These are phyloP conservation scores for Mirounga angustirostris DNA, from an alignment of 2,113 vertebrate species.

Conservation along the genomic window DNA sequence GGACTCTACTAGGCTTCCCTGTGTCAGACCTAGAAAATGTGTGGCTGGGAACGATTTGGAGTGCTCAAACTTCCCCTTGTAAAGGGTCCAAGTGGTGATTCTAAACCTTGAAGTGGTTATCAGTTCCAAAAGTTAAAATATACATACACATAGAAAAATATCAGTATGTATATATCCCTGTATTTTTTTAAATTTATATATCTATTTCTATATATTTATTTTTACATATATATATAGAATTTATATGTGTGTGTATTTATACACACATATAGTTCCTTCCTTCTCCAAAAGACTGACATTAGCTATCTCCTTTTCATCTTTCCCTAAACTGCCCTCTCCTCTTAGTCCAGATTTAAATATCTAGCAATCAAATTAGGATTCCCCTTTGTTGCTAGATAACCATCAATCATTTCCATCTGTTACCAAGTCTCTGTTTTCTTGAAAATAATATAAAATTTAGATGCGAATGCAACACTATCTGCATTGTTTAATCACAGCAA, in stretches of 20 bases:
- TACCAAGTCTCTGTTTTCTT: constrained; percentile 69
- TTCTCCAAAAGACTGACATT: not conserved
- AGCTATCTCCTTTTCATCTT: constrained; percentile 64
- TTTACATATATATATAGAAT: not conserved
- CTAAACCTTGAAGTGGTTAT: constrained; percentile 15
- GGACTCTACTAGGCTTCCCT: not conserved
- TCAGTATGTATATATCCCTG: not conserved
- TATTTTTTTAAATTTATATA: not conserved
- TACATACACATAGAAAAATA: not conserved
- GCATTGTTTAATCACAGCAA: constrained; percentile 82
- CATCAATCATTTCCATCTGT: constrained; percentile 70
- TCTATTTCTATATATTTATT: not conserved
- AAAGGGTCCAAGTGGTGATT: not conserved
- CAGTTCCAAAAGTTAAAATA: constrained; percentile 61
- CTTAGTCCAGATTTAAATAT: constrained; percentile 67
- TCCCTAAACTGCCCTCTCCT: constrained; percentile 57
- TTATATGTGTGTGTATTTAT: not conserved
- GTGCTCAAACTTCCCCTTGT: not conserved
- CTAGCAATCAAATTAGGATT: constrained; percentile 72
- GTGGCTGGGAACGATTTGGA: not conserved
- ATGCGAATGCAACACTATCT: constrained; percentile 79
- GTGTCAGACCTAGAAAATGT: not conserved
- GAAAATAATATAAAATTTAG: constrained; percentile 81
- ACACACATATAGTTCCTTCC: not conserved
- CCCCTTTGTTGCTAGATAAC: constrained; percentile 69